phyloP scores from a whole-genome alignment of 2,113 vertebrate genomes.

The Acanthisitta chloris region DNA sequence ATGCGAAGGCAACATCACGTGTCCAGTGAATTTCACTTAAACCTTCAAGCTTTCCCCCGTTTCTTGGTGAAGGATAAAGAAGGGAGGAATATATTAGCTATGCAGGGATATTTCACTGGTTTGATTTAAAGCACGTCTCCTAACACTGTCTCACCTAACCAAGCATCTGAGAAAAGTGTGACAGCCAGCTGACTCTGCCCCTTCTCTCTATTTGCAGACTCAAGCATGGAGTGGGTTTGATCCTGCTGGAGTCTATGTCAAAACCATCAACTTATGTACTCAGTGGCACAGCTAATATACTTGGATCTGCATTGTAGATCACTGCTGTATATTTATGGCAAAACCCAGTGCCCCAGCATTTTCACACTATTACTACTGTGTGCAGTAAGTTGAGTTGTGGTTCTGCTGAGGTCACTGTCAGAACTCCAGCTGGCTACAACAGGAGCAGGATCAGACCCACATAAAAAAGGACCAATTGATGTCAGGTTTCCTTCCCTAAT shows the following conservation, averaged over 20 bases:
- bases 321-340: neutral
- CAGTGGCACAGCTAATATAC: neutral
- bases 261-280: neutral
- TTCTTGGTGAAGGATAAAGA: neutral
- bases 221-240: neutral
- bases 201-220: neutral
- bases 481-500: neutral
- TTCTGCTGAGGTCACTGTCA: neutral
- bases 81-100: neutral
- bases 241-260: neutral
- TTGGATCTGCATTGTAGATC: neutral
- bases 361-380: neutral
- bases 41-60: neutral
- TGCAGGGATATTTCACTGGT: neutral
- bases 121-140: neutral
- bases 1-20: accelerated
- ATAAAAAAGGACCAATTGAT: neutral
- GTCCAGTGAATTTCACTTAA: neutral
- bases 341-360: neutral
- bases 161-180: neutral
- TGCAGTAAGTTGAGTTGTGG: neutral
- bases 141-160: neutral
- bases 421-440: neutral
- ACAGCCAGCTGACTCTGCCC: neutral
- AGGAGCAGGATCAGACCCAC: neutral